Evolutionary conservation across 2,888 invertebrate species (phyloP), one percentile per base, ranked within the genome.

Genomic region (Diaprepes abbreviatus): DNA sequence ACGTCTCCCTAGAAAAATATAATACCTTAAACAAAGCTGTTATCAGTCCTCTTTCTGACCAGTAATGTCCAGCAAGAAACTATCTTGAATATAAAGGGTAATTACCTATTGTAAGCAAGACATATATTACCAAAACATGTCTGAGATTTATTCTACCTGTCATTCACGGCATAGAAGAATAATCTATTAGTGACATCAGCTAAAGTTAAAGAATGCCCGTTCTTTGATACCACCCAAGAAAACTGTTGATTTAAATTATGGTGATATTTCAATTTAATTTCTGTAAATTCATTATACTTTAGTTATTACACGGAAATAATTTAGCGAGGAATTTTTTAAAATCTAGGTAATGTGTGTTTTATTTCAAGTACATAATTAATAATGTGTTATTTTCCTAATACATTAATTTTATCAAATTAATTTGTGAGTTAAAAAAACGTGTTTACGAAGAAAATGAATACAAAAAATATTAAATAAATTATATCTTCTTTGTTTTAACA

Each of bases 161-260:
- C 66, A 66, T 58, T 66, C 33, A 12, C 31, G 48, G 36, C 36
- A 24, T 50, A 50, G 48, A 66, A 50, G 50, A 66, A 66, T 57
- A 66, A 66, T 66, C 66, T 58, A 58, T 66, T 66, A 66, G 66
- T 58, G 66, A 66, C 66, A 66, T 66, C 66, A 50, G 58, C 58
- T 57, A 48, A 66, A 58, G 38, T 38, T 50, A 48, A 66, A 58
- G 66, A 58, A 66, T 66, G 66, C 19, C 66, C 28, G 57, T 66
- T 58, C 57, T 58, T 66, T 55, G 33, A 58, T 66, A 58, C 66
- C 66, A 66, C 66, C 66, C 66, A 66, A 50, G 58, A 38, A 50
- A 48, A 36, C 58, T 58, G 66, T 66, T 57, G 66, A 66, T 58
- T 55, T 66, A 66, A 66, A 66, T 66, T 66, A 66, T 66, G 58